Percentiles rank a stretch among this genome's conserved stretches.
Conservation (phyloP, 2,797 vertebrate genomes). For the Anabas testudineus region DNA sequence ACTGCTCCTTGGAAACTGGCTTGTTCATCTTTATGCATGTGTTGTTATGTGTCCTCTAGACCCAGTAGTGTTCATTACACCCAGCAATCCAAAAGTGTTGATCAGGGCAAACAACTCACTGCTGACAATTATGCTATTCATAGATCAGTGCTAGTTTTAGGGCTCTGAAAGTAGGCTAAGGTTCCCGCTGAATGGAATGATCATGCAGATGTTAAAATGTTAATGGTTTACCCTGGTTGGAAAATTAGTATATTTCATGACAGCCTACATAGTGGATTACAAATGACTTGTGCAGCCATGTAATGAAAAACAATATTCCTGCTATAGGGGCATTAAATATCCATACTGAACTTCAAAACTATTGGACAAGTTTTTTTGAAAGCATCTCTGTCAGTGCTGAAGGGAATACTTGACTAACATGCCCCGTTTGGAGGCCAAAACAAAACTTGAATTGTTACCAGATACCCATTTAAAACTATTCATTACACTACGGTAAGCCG, state of each 20-base stretch:
- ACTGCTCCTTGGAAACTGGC: not conserved
- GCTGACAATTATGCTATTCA: conserved; percentile 16
- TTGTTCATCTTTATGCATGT: not conserved
- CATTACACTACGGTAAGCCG: not conserved
- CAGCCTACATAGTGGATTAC: not conserved
- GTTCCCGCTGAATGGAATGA: conserved; percentile 6
- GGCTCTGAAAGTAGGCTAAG: conserved; percentile 35
- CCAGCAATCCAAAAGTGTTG: not conserved
- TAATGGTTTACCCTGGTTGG: not conserved
- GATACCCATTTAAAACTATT: not conserved
- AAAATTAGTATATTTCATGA: not conserved
- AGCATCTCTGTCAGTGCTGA: not conserved
- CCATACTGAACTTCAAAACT: not conserved
- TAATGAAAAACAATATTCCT: not conserved
- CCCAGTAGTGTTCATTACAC: not conserved
- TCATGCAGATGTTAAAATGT: not conserved
- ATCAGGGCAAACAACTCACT: not conserved
- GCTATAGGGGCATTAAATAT: not conserved
- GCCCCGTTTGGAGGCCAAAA: not conserved
- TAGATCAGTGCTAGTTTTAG: not conserved
- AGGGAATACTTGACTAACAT: not conserved
- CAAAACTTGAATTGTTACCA: not conserved
- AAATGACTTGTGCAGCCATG: not conserved
- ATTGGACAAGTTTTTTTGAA: not conserved
- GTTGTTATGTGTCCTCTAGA: not conserved